phyloP scores from a whole-genome alignment of 2,113 vertebrate genomes.

The Emydura subglobosa region DNA sequence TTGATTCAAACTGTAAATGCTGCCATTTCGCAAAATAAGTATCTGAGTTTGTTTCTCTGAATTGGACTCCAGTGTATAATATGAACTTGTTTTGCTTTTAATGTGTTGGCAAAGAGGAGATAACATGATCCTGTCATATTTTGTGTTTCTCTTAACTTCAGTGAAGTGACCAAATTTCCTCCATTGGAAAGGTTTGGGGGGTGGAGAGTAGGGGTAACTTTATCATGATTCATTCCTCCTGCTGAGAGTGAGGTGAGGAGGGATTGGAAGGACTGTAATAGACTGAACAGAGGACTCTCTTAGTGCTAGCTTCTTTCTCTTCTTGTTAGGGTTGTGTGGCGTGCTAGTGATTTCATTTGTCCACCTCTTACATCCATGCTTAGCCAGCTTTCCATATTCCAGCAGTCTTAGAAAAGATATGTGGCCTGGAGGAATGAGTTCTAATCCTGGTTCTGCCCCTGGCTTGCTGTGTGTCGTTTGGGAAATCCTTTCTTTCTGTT shows the following conservation, averaged over 20 bases:
- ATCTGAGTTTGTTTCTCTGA: background rate
- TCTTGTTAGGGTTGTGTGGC: background rate
- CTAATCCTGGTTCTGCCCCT: background rate
- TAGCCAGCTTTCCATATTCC: accelerated
- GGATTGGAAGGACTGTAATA: accelerated
- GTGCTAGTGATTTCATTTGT: background rate
- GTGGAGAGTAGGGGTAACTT: background rate
- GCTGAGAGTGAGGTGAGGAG: background rate
- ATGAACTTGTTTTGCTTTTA: background rate
- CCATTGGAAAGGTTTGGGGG: background rate
- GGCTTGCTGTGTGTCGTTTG: accelerated
- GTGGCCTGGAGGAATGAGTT: accelerated
- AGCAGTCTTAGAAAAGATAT: background rate
- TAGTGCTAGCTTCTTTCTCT: accelerated
- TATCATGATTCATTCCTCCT: background rate
- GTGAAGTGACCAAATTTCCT: background rate
- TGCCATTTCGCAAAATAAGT: background rate
- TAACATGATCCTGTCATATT: background rate
- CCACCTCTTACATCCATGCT: background rate
- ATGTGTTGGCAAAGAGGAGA: background rate
- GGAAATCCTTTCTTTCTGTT: background rate
- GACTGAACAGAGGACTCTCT: background rate
- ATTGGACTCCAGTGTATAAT: background rate
- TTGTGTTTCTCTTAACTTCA: background rate
- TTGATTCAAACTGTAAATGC: background rate